These are phyloP conservation scores for Allolobophora icterica DNA, from an alignment of 2,888 invertebrate species.

Conservation along the genomic window DNA sequence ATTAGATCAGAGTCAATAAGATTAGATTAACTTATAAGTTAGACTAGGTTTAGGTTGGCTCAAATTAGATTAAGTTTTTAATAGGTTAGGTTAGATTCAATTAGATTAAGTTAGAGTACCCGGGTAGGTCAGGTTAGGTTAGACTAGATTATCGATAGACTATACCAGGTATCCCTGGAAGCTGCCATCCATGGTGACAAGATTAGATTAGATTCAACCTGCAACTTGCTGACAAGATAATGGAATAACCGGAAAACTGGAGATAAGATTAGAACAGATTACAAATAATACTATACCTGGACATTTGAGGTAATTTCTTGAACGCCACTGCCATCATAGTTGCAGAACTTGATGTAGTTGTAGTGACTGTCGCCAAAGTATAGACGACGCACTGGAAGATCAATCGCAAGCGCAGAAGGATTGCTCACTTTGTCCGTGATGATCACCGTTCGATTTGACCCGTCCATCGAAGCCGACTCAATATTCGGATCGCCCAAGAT, in stretches of 20 bases:
- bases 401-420: constrained; percentile 96
- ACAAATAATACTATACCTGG: constrained; percentile 58
- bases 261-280: not conserved
- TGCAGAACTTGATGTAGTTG: constrained; percentile 96
- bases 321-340: constrained; percentile 90
- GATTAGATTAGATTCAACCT: not conserved
- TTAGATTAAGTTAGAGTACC: too few relatives aligned
- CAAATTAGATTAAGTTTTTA: too few relatives aligned
- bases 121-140: not conserved
- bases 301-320: constrained; percentile 75
- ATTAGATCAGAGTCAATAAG: too few relatives aligned
- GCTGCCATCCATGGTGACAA: not conserved
- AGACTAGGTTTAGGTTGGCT: too few relatives aligned
- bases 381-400: constrained; percentile 87
- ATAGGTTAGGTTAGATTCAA: too few relatives aligned
- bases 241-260: not conserved
- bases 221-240: not conserved
- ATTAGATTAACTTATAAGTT: too few relatives aligned
- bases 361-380: constrained; percentile 97
- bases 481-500: constrained; percentile 97
- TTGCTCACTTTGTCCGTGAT: constrained; percentile 94
- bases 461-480: constrained; percentile 95
- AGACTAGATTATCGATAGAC: not conserved
- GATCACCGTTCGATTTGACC: constrained; percentile 81
- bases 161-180: not conserved